Evolutionary conservation across 2,888 invertebrate genomes (phyloP), one percentile per base, ranked within the genome.

Genomic region (Neoscelio sp.): DNA sequence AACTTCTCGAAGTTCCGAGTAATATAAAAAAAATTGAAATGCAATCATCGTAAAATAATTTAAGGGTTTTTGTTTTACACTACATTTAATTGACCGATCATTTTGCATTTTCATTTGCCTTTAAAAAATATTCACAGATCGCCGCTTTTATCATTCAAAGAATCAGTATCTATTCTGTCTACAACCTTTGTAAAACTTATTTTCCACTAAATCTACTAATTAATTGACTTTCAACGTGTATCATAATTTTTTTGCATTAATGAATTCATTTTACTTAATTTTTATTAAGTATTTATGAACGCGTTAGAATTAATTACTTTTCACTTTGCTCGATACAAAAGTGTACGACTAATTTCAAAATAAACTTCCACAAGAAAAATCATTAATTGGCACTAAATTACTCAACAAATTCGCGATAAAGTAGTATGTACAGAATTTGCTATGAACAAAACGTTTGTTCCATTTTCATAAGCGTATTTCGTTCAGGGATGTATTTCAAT

Each of bases 331-430:
- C 17, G 18, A 42, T 42, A 35, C 35, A 35, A 30, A 35, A 26
- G 2, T 33, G 2, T 33, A 33, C 33, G 10, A 33, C 33, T 33
- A 33, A 8, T 33, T 23, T 18, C 6, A 10, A 23, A 20, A 46
- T 18, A 50, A 28, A 50, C 5, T 15, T 33, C 30, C 17, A 10
- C 10, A 33, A 10, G 33, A 42, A 42, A 42, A 15, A 18, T 18
- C 17, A 3, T 54, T 5, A 28, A 65, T 65, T 65, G 65, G 65
- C 52, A 65, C 65, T 42, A 65, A 52, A 52, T 18, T 30, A 13
- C 30, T 40, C 0, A 42, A 38, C 12, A 12, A 58, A 33, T 33
- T 33, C 10, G 10, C 2, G 10, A 33, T 33, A 8, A 13, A 23
- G 13, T 28, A 48, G 2, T 48, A 48, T 48, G n/a, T 48, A 28